Conservation (phyloP, 1,140 invertebrate species). For the Drosophila malerkotliana region DNA sequence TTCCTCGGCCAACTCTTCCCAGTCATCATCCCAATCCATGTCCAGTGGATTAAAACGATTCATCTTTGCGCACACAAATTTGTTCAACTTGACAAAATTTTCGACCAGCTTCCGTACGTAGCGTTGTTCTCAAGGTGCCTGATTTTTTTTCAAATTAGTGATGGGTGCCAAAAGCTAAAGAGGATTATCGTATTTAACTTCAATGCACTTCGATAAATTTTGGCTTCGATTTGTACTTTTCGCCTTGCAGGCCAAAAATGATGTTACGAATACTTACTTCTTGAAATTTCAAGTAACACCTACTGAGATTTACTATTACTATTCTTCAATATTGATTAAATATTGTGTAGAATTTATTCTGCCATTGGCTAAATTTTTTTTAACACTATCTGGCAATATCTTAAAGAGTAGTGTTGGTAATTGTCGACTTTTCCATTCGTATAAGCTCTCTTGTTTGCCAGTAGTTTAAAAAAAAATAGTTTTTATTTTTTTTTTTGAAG, state of each 20-base stretch:
- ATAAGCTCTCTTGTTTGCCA: no score
- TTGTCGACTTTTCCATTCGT: no score
- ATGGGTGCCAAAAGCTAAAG: not conserved
- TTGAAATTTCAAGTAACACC: not conserved
- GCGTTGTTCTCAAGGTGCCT: not conserved
- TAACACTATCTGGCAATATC: no score
- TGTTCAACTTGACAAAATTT: no score
- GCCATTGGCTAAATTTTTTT: no score
- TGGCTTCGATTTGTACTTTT: not conserved
- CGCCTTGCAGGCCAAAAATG: not conserved
- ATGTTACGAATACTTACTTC: not conserved
- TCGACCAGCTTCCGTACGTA: not conserved
- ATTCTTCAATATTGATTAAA: no score
- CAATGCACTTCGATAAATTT: not conserved
- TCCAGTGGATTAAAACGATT: not conserved
- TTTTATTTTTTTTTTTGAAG: no score
- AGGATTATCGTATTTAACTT: not conserved
- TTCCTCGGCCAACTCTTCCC: not conserved
- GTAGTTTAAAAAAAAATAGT: no score
- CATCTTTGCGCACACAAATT: not conserved
- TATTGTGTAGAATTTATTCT: no score
- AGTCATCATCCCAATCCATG: not conserved
- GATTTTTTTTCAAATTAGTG: not conserved
- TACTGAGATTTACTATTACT: no score
- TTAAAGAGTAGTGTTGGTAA: no score